Percentiles rank a stretch among this genome's conserved stretches.
Conservation (phyloP, 2,888 invertebrate genomes). For the Stenoptilia bipunctidactyla region DNA sequence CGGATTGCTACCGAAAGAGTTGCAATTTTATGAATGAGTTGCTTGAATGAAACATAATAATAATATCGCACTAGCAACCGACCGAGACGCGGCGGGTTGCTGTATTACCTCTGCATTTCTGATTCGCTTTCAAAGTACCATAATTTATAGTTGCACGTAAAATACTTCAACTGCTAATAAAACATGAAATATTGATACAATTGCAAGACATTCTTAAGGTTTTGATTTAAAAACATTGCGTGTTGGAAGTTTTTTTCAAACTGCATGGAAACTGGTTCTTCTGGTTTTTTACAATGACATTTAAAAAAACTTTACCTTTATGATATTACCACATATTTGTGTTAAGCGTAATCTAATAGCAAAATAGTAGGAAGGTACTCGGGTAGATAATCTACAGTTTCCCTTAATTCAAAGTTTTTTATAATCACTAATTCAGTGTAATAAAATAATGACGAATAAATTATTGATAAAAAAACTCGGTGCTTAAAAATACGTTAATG, state of each 20-base stretch:
- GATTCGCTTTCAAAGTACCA: constrained; percentile 31
- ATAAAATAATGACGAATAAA: no score
- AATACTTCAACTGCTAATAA: constrained; percentile 41
- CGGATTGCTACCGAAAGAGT: constrained; percentile 46
- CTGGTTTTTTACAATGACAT: no score
- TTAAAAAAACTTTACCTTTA: no score
- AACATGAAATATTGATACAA: constrained; percentile 36
- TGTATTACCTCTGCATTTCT: constrained; percentile 30
- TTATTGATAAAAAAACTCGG: no score
- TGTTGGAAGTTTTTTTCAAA: constrained; percentile 9
- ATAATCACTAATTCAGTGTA: no score
- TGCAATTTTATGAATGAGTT: constrained; percentile 68
- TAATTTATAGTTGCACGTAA: constrained; percentile 30
- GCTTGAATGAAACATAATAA: constrained; percentile 63
- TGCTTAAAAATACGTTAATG: no score
- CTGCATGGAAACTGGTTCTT: no score
- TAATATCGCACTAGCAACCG: constrained; percentile 35
- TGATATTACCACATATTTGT: no score
- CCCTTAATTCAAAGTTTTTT: no score
- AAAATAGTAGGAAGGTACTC: no score
- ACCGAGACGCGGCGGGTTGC: constrained; percentile 30
- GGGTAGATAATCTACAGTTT: no score
- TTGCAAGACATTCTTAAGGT: constrained; percentile 23
- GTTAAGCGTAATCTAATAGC: no score
- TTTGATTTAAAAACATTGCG: constrained; percentile 10